Evolutionary conservation across 2,113 vertebrate genomes (phyloP).

Genomic region (Chamaea fasciata): DNA sequence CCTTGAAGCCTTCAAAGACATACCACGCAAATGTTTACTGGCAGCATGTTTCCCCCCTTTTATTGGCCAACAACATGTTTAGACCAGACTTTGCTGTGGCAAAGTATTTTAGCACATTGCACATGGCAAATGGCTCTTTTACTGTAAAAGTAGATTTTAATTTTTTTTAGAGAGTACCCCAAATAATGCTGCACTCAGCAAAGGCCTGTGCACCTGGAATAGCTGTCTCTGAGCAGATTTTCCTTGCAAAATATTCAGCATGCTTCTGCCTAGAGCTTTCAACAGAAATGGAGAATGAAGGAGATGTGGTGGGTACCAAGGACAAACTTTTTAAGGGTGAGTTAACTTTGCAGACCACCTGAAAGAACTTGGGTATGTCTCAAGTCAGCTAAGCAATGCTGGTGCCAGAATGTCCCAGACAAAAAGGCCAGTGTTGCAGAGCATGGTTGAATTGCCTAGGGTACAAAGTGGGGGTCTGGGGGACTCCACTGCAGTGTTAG

Average conservation of each 20-base stretch:
- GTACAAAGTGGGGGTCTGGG: neutral
- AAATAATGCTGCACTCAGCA: slow-evolving; percentile 55
- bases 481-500: neutral
- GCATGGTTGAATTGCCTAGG: neutral
- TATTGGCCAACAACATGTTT: slow-evolving; percentile 64
- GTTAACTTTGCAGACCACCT: slow-evolving; percentile 20
- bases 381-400: neutral
- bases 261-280: neutral
- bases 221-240: slow-evolving; percentile 17
- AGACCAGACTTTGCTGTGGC: slow-evolving; percentile 65
- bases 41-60: slow-evolving; percentile 56
- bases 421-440: slow-evolving; percentile 40
- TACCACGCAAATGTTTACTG: slow-evolving; percentile 68
- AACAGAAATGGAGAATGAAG: neutral
- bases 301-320: neutral
- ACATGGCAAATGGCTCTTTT: slow-evolving; percentile 56
- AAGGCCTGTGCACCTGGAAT: slow-evolving; percentile 42
- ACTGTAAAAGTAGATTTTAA: slow-evolving; percentile 8
- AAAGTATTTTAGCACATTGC: slow-evolving; percentile 43
- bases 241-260: neutral
- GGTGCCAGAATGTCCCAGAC: neutral
- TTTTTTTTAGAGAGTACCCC: neutral
- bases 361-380: neutral
- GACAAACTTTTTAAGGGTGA: neutral
- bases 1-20: slow-evolving; percentile 69